Percentiles rank a stretch among this genome's conserved stretches.
These are phyloP conservation scores for Heliconius ethilla DNA, from an alignment of 2,888 invertebrate genomes.

Conservation along the genomic window DNA sequence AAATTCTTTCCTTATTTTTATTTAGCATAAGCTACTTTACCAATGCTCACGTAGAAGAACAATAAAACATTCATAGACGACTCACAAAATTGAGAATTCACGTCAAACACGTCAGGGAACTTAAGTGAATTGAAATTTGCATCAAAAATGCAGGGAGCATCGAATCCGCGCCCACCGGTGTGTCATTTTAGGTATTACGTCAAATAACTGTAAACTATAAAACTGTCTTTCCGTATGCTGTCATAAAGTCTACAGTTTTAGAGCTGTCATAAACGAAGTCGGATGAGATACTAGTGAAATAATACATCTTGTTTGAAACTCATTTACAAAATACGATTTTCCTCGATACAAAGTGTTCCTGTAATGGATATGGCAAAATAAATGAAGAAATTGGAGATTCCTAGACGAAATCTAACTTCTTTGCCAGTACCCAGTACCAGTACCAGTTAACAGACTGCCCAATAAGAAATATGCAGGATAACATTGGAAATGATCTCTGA, in stretches of 20 bases:
- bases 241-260: constrained; percentile 24
- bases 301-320: constrained; percentile 24
- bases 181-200: constrained; percentile 1
- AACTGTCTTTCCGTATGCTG: constrained; percentile 23
- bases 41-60: constrained; percentile 6
- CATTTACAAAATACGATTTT: background rate
- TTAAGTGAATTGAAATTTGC: constrained; percentile 16
- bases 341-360: background rate
- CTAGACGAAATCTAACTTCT: too few relatives aligned
- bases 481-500: too few relatives aligned
- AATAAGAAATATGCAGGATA: too few relatives aligned
- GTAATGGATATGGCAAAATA: background rate
- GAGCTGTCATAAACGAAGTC: constrained; percentile 23
- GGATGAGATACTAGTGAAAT: constrained; percentile 20
- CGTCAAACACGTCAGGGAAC: background rate
- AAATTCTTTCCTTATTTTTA: background rate
- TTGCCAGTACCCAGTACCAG: too few relatives aligned
- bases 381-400: too few relatives aligned
- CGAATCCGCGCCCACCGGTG: constrained; percentile 3
- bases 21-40: constrained; percentile 2
- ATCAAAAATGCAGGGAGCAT: constrained; percentile 17
- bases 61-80: constrained; percentile 17
- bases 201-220: constrained; percentile 23
- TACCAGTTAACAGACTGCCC: too few relatives aligned
- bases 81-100: constrained; percentile 2